Conservation (phyloP, 2,797 vertebrate genomes). For the Danio choprae region DNA sequence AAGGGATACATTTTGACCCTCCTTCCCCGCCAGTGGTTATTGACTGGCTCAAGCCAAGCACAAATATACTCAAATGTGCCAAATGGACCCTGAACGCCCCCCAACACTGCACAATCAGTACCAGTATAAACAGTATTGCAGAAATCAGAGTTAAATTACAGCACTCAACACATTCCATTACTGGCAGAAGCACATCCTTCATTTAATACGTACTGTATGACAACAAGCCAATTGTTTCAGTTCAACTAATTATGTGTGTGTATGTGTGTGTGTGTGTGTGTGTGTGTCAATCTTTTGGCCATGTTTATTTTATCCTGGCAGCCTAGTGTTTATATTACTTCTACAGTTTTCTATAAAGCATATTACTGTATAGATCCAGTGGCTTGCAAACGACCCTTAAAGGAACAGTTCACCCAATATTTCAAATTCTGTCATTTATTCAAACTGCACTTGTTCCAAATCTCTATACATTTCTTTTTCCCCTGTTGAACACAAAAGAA, state of each 20-base stretch:
- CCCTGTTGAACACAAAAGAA: too few relatives aligned
- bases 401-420: too few relatives aligned
- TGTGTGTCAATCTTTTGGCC: conserved; percentile 16
- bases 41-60: conserved; percentile 41
- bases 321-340: conserved; percentile 1
- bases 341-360: conserved; percentile 9
- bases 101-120: conserved; percentile 51
- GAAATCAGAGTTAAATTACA: conserved; percentile 51
- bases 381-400: background rate
- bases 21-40: conserved; percentile 17
- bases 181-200: conserved; percentile 43
- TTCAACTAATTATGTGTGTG: conserved; percentile 12
- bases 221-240: conserved; percentile 27
- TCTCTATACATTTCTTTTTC: too few relatives aligned
- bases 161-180: conserved; percentile 38
- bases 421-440: too few relatives aligned
- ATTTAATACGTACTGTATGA: conserved; percentile 40
- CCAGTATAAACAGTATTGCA: conserved; percentile 57
- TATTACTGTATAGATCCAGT: conserved; percentile 6
- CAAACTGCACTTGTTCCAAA: too few relatives aligned
- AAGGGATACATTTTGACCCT: conserved; percentile 32
- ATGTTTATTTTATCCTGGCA: conserved; percentile 26
- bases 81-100: conserved; percentile 50
- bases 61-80: conserved; percentile 37
- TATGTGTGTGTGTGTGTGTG: background rate